These are phyloP conservation scores for Sylvia borin DNA, from an alignment of 2,797 vertebrate species.

Conservation along the genomic window DNA sequence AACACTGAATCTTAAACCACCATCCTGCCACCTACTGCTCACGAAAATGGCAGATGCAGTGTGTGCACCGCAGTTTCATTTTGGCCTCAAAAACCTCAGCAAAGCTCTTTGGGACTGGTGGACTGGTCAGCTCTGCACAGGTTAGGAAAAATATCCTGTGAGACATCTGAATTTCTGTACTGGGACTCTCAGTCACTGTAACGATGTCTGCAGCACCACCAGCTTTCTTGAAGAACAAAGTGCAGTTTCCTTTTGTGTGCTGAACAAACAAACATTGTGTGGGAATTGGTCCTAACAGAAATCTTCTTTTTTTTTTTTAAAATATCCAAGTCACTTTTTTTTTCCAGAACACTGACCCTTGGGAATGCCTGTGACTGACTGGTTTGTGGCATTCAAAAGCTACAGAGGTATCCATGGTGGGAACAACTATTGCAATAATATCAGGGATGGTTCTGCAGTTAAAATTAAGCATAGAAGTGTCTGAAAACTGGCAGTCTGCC, in stretches of 20 bases:
- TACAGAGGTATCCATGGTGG: background rate
- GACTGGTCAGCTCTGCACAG: background rate
- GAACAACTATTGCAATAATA: background rate
- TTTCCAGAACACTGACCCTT: background rate
- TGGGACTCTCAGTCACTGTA: background rate
- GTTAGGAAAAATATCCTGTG: background rate
- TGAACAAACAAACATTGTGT: slow-evolving; percentile 16
- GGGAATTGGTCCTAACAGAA: background rate
- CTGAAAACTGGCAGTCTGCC: background rate
- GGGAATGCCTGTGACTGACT: background rate
- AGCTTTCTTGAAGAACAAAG: slow-evolving; percentile 11
- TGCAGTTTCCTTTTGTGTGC: background rate
- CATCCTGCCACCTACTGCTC: background rate
- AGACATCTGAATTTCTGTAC: background rate
- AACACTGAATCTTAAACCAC: background rate
- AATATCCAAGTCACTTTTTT: background rate
- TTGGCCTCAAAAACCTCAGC: background rate
- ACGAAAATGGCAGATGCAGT: background rate
- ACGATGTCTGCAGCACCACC: accelerated
- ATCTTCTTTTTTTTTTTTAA: background rate
- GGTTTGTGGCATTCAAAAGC: background rate
- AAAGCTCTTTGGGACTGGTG: background rate
- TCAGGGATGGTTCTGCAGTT: background rate
- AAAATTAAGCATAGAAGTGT: background rate
- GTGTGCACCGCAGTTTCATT: background rate